phyloP scores from a whole-genome alignment of 2,113 vertebrate genomes.

The Thryonomys swinderianus region DNA sequence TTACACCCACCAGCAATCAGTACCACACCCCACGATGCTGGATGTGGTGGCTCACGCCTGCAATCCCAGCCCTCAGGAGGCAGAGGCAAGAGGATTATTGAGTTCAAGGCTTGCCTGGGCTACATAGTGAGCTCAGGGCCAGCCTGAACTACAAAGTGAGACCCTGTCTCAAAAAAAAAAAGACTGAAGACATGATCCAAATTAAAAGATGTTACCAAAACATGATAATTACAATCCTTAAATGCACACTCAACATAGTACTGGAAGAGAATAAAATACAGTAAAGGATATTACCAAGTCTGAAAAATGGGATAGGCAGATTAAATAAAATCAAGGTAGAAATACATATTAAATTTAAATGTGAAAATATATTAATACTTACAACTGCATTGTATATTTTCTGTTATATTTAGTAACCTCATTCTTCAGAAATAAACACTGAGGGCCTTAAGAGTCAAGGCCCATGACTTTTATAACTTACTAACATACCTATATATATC shows the following conservation, averaged over 20 bases:
- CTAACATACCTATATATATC: background rate
- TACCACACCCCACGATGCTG: no score
- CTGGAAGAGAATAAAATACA: background rate
- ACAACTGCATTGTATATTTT: background rate
- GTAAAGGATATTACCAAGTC: background rate
- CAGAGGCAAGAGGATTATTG: no score
- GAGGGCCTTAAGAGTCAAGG: background rate
- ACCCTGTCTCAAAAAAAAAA: no score
- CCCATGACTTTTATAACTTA: background rate
- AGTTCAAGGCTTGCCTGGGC: no score
- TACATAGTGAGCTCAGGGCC: no score
- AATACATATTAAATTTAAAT: background rate
- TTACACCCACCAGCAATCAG: no score
- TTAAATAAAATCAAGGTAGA: background rate
- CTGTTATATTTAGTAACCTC: background rate
- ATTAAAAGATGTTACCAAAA: conserved; percentile 9
- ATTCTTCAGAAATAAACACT: background rate
- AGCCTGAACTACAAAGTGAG: no score
- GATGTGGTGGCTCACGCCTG: no score
- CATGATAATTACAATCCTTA: background rate
- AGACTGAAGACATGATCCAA: background rate
- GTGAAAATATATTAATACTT: background rate
- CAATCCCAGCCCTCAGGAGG: no score
- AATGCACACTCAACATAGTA: background rate
- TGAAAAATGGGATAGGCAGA: background rate